Evolutionary conservation across 1,140 invertebrate species (phyloP), one percentile per base, ranked within the genome.

Genomic region (Harlomillsia oculata): DNA sequence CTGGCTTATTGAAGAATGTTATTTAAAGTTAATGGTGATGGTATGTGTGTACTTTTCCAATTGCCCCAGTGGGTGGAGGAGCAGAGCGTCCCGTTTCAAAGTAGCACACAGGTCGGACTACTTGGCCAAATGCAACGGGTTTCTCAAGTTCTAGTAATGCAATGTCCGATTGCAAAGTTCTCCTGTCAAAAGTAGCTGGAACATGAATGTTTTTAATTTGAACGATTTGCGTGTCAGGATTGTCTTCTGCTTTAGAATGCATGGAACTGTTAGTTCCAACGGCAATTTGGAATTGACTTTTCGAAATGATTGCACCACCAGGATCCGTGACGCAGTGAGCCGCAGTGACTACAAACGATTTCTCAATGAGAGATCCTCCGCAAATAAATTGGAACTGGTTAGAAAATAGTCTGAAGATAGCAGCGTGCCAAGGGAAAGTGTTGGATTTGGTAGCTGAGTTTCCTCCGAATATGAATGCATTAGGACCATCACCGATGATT

Each of bases 51-150:
- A 49, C 41, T 13, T 34, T 37, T 28, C 37, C 44, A 34, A 26
- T 44, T 39, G 25, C 34, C 13, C 14, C 8, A 11, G 5, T 3
- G 13, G 14, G 20, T 11, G 36, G 39, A 2, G 14, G 14, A 18
- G 40, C 13, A 5, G 2, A 16, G 11, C 28, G 20, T 8, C 34
- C 20, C 28, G 34, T 20, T 5, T 6, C 5, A 1, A 49, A 26
- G 25, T 50, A 44, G 60, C 74, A 76, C 8, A 74, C 66, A 2
- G 74, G 74, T 39, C 71, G 66, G 6, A 75, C 71, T 26, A 69
- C 67, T 5, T 69, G 64, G 8, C 65, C 60, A 59, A 69, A 74
- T 8, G 49, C 44, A 3, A 73, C 70, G 2, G 70, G 68, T 29
- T 67, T 49, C 14, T 63, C 64, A 6, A 76, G 59, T 40, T 71